A percentile compares a stretch with the other conserved stretches of the same genome.
phyloP scores from a whole-genome alignment of 2,797 vertebrate genomes.

The Hypotaenidia philippensis region DNA sequence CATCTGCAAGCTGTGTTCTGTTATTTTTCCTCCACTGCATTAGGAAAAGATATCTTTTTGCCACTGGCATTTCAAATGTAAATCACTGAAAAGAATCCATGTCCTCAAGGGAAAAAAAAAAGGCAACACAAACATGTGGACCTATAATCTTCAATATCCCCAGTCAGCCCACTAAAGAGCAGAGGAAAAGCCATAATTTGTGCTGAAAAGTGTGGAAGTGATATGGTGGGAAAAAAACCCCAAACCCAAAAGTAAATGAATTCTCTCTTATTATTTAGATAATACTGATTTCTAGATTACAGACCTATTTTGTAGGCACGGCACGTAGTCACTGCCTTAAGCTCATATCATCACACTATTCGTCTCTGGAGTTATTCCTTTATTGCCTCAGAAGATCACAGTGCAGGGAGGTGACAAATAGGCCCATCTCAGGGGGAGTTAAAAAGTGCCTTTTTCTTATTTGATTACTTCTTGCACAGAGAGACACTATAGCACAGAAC shows the following conservation, averaged over 20 bases:
- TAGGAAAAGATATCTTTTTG: not conserved
- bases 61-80: not conserved
- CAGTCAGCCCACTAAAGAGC: not conserved
- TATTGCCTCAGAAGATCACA: not conserved
- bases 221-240: not conserved
- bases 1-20: not conserved
- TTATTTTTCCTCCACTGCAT: not conserved
- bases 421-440: not conserved
- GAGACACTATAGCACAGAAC: not conserved
- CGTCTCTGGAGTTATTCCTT: not conserved
- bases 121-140: not conserved
- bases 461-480: constrained; percentile 17
- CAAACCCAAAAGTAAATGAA: not conserved
- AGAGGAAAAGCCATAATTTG: not conserved
- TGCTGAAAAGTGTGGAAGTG: not conserved
- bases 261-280: not conserved
- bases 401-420: not conserved
- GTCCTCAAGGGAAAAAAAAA: not conserved
- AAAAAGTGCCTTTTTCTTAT: not conserved
- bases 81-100: not conserved
- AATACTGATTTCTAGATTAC: not conserved
- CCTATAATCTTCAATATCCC: not conserved
- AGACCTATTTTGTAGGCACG: not conserved
- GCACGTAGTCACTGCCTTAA: not conserved
- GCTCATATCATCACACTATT: not conserved